A percentile compares a stretch with the other conserved stretches of the same genome.
Evolutionary conservation across 2,888 invertebrate species (phyloP).

Genomic region (Coenonympha arcania): DNA sequence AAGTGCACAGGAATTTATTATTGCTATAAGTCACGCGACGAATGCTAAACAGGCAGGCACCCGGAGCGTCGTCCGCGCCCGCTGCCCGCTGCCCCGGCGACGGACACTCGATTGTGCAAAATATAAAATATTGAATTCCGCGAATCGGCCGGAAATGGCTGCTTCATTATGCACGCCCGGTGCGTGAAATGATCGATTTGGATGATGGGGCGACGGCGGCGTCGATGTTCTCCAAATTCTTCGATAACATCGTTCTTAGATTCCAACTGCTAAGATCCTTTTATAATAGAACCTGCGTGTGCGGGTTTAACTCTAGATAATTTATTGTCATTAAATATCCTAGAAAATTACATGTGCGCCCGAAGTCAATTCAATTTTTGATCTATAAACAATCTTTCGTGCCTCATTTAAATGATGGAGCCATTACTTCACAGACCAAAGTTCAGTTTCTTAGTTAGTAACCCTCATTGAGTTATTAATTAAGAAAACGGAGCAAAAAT

Average conservation of each 20-base stretch:
- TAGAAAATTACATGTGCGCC: neutral
- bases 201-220: slow-evolving; percentile 42
- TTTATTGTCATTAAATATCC: neutral
- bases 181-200: slow-evolving; percentile 63
- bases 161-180: slow-evolving; percentile 62
- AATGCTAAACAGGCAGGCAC: slow-evolving; percentile 53
- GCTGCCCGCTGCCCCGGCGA: slow-evolving; percentile 45
- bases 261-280: too few species aligned
- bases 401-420: too few species aligned
- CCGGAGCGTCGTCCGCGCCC: slow-evolving; percentile 45
- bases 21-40: slow-evolving; percentile 54
- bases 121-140: slow-evolving; percentile 52
- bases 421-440: too few species aligned
- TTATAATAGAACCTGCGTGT: neutral
- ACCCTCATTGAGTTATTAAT: too few species aligned
- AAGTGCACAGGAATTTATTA: slow-evolving; percentile 73
- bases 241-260: slow-evolving; percentile 50
- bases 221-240: slow-evolving; percentile 44
- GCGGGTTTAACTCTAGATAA: neutral
- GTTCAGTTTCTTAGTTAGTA: too few species aligned
- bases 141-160: slow-evolving; percentile 65
- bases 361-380: neutral
- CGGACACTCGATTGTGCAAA: slow-evolving; percentile 40
- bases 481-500: too few species aligned
- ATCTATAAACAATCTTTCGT: neutral